A percentile compares a stretch with the other conserved stretches of the same genome.
Evolutionary conservation across 2,797 vertebrate genomes (phyloP).

Genomic region (Carcharodon carcharias): DNA sequence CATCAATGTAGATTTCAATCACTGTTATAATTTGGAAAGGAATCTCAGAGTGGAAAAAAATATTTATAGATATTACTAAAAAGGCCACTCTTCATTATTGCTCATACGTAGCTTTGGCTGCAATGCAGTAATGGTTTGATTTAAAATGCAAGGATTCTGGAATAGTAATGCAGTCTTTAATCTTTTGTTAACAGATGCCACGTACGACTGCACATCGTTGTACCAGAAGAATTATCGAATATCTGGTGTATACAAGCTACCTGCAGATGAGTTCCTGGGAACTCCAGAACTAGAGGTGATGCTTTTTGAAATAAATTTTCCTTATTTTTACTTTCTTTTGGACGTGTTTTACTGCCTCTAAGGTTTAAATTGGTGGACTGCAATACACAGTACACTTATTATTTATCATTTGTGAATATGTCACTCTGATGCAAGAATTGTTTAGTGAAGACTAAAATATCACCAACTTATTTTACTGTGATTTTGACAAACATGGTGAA

Average conservation of each 20-base stretch:
- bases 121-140: background rate
- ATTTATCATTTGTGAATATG: background rate
- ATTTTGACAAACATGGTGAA: background rate
- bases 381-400: background rate
- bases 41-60: background rate
- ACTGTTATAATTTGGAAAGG: background rate
- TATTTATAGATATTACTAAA: background rate
- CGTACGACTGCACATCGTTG: conserved; percentile 90
- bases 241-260: conserved; percentile 88
- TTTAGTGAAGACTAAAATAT: background rate
- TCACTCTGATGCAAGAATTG: background rate
- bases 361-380: background rate
- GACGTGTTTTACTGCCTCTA: background rate
- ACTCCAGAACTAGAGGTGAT: conserved; percentile 83
- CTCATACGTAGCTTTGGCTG: background rate
- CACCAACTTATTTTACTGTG: background rate
- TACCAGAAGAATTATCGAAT: conserved; percentile 85
- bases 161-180: background rate
- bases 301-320: conserved; percentile 22
- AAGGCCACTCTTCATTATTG: background rate
- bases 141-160: background rate
- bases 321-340: background rate
- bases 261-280: conserved; percentile 86
- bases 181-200: conserved; percentile 66
- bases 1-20: background rate